These are phyloP conservation scores for Eudyptes chrysolophus DNA, from an alignment of 2,113 vertebrate species.

Conservation along the genomic window DNA sequence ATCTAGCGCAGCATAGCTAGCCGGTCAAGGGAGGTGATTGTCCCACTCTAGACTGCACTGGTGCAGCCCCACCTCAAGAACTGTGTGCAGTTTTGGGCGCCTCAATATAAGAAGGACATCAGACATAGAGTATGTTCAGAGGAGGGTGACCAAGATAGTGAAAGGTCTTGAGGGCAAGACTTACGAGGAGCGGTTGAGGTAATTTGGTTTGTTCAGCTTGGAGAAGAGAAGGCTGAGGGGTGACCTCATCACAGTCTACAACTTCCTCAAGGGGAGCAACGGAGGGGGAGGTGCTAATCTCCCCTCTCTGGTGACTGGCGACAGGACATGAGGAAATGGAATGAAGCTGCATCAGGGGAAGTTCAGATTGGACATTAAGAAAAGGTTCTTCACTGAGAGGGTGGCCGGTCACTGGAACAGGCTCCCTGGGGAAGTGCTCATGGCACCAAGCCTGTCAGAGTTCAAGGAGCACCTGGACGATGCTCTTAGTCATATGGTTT, in stretches of 20 bases:
- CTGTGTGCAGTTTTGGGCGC: not conserved
- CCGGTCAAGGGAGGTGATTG: not conserved
- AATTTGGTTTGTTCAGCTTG: not conserved
- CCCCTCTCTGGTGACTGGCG: not conserved
- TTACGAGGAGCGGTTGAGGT: not conserved
- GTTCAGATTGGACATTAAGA: not conserved
- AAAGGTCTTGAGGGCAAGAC: not conserved
- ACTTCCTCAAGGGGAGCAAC: not conserved
- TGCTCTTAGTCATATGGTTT: not conserved
- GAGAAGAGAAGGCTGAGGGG: not conserved
- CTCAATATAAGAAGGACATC: not conserved
- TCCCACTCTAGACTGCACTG: not conserved
- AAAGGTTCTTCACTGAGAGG: not conserved
- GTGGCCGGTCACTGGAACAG: not conserved
- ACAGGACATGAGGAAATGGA: not conserved
- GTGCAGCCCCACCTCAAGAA: not conserved
- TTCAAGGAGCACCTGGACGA: not conserved
- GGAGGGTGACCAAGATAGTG: not conserved
- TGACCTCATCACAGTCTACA: not conserved
- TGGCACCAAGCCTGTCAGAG: not conserved
- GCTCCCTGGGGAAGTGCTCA: not conserved
- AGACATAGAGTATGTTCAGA: not conserved
- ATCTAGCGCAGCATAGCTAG: not conserved
- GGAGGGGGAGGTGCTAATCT: not conserved
- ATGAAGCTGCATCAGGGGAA: not conserved